Evolutionary conservation across 2,888 invertebrate genomes (phyloP).

Genomic region (Diaperis boleti): DNA sequence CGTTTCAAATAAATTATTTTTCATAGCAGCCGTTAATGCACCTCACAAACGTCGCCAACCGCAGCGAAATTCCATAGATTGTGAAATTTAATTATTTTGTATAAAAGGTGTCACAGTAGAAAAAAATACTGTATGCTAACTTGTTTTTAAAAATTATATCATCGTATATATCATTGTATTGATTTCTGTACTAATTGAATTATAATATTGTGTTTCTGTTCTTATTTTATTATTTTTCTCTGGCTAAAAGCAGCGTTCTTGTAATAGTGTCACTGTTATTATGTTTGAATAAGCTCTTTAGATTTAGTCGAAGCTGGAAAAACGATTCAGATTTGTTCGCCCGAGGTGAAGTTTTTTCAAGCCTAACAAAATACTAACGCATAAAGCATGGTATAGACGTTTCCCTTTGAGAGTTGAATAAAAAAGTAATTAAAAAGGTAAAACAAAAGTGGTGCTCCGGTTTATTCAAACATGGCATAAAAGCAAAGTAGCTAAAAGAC

Average conservation of each 20-base stretch:
- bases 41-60: no score
- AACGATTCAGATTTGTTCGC: neutral
- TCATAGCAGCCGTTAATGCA: no score
- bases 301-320: neutral
- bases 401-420: neutral
- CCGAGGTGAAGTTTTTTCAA: conserved; percentile 5
- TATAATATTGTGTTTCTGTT: no score
- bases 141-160: no score
- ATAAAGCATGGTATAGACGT: conserved; percentile 3
- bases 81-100: no score
- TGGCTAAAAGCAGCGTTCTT: neutral
- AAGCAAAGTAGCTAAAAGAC: neutral
- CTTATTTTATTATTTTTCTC: neutral
- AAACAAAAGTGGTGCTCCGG: neutral
- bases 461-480: neutral
- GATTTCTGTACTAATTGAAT: no score
- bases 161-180: no score
- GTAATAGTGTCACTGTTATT: neutral
- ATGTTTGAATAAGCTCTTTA: neutral
- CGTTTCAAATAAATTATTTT: no score
- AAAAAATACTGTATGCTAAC: no score
- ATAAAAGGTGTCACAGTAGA: no score
- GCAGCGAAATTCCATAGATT: no score
- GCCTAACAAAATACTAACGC: conserved; percentile 3
- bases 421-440: conserved; percentile 2